These are phyloP conservation scores for Lycocerus yunnanus DNA, from an alignment of 2,888 invertebrate genomes.

Conservation along the genomic window DNA sequence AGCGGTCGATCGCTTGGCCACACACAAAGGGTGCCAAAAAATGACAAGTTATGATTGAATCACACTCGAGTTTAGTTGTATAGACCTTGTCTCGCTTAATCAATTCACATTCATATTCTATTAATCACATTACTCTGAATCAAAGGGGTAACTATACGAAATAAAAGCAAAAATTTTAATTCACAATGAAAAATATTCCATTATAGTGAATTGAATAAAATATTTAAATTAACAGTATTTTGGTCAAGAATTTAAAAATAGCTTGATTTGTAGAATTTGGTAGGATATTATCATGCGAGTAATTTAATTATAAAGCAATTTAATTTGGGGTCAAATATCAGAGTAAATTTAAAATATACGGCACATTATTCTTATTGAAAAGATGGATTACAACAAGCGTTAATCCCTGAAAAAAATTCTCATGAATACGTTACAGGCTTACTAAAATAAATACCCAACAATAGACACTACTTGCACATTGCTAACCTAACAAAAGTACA, in stretches of 20 bases:
- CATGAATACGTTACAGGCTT: constrained; percentile 54
- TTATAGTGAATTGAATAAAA: not conserved
- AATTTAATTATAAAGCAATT: constrained; percentile 42
- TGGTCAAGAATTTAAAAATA: not conserved
- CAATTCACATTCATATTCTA: constrained; percentile 43
- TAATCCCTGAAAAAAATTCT: constrained; percentile 53
- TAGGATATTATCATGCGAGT: constrained; percentile 10
- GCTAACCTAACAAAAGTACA: constrained; percentile 55
- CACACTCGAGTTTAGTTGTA: constrained; percentile 33
- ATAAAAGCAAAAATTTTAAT: not conserved
- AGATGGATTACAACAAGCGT: constrained; percentile 47
- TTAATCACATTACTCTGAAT: constrained; percentile 44
- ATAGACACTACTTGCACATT: constrained; percentile 55
- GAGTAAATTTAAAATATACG: constrained; percentile 26
- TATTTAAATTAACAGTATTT: not conserved
- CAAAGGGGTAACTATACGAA: constrained; percentile 31
- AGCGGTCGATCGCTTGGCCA: not conserved
- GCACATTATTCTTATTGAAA: constrained; percentile 37
- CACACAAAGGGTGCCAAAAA: constrained; percentile 9
- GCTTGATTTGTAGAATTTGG: not conserved
- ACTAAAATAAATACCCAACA: constrained; percentile 57
- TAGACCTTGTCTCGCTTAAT: constrained; percentile 39
- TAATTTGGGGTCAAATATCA: constrained; percentile 37
- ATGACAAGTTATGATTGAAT: constrained; percentile 20
- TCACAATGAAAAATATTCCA: not conserved